Conservation (phyloP, 2,797 vertebrate genomes). For the Falco berigora region DNA sequence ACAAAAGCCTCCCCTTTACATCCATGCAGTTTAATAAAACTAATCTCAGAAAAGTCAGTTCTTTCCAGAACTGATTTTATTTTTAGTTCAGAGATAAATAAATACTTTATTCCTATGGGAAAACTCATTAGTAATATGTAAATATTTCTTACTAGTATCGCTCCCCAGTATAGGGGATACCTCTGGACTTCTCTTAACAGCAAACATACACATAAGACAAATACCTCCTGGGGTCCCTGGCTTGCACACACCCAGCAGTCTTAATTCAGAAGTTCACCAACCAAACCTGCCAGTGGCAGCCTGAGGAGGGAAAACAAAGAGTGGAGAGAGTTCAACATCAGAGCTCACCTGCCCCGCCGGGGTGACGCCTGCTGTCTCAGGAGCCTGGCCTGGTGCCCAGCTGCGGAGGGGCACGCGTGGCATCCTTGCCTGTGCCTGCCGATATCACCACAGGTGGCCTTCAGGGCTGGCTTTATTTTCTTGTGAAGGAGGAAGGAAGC, state of each 20-base stretch:
- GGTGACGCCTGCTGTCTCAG: accelerated
- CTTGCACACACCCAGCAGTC: not conserved
- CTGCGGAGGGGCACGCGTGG: not conserved
- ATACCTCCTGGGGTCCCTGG: not conserved
- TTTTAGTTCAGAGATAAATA: not conserved
- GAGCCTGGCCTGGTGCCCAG: not conserved
- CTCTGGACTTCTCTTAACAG: not conserved
- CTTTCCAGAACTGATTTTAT: not conserved
- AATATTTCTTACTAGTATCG: not conserved
- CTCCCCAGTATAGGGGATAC: not conserved
- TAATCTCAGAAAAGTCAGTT: not conserved
- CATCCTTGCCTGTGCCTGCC: not conserved
- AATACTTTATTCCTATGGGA: not conserved
- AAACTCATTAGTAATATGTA: not conserved
- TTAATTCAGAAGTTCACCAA: not conserved
- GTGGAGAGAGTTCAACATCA: accelerated
- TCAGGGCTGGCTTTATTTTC: not conserved
- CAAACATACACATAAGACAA: not conserved
- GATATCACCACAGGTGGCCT: not conserved
- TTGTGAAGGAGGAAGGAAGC: not conserved
- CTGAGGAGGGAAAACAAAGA: not conserved
- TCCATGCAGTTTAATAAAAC: not conserved
- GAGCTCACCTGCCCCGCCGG: not conserved
- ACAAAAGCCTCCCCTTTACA: not conserved
- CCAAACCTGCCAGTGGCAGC: not conserved